Conservation (phyloP, 2,888 invertebrate genomes). For the Ophonus ardosiacus region DNA sequence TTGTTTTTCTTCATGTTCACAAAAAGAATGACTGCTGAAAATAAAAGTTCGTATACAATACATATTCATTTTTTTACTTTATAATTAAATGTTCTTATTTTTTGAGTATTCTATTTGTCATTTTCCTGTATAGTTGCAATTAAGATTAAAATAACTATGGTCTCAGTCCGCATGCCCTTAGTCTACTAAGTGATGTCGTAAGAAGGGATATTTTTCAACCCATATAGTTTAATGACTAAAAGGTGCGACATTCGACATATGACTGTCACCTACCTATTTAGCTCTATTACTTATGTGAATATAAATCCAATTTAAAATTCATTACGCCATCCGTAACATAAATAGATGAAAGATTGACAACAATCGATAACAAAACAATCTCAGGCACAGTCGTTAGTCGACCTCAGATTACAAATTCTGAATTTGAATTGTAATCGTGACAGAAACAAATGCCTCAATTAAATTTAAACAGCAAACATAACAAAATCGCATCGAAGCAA, state of each 20-base stretch:
- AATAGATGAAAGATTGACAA: conserved; percentile 36
- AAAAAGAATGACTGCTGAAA: too few relatives aligned
- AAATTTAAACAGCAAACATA: conserved; percentile 33
- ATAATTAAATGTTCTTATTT: background rate
- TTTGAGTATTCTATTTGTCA: background rate
- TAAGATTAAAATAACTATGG: conserved; percentile 6
- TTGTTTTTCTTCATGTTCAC: too few relatives aligned
- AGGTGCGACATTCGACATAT: conserved; percentile 9
- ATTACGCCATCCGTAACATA: conserved; percentile 7
- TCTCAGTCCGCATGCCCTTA: conserved; percentile 6
- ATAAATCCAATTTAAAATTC: conserved; percentile 44
- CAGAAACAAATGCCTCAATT: conserved; percentile 61
- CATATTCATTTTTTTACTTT: background rate
- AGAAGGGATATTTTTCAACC: conserved; percentile 23
- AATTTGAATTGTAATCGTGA: conserved; percentile 55
- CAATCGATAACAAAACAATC: conserved; percentile 31
- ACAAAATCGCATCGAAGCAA: conserved; percentile 28
- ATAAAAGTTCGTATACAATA: too few relatives aligned
- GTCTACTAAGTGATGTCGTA: conserved; percentile 5
- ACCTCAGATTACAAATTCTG: conserved; percentile 27
- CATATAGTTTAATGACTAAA: conserved; percentile 14
- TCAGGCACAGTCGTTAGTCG: conserved; percentile 16
- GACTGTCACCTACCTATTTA: conserved; percentile 15
- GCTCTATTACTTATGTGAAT: conserved; percentile 11
- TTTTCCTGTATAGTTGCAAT: background rate